A percentile compares a stretch with the other conserved stretches of the same genome.
Conservation (phyloP, 2,113 vertebrate genomes). For the Petrocephalus microphthalmus region DNA sequence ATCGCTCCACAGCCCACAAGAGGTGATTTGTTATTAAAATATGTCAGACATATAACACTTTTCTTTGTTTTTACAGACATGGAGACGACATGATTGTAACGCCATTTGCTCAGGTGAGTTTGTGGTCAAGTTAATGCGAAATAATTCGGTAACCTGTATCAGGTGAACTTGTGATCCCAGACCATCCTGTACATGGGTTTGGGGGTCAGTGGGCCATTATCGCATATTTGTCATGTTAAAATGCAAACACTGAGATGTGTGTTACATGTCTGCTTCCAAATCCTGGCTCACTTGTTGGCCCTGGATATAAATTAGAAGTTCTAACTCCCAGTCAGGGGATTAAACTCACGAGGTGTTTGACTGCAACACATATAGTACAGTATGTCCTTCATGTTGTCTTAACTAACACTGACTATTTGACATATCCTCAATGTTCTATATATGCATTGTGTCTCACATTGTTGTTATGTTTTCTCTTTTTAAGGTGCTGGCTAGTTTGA, state of each 20-base stretch:
- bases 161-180: background rate
- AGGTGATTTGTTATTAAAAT: background rate
- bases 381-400: background rate
- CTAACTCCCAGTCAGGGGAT: background rate
- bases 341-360: background rate
- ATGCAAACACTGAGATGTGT: background rate
- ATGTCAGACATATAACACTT: background rate
- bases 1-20: background rate
- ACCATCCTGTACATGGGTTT: background rate
- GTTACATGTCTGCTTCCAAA: background rate
- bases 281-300: background rate
- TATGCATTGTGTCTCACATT: background rate
- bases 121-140: background rate
- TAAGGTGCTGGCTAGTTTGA: constrained; percentile 92
- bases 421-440: background rate
- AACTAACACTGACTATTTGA: background rate
- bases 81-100: constrained; percentile 99
- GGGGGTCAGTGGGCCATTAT: background rate
- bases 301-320: background rate
- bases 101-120: constrained; percentile 95
- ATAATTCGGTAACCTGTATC: background rate
- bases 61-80: constrained; percentile 72
- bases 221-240: background rate
- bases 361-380: background rate
- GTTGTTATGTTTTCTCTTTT: background rate